Evolutionary conservation across 2,113 vertebrate genomes (phyloP).

Genomic region (Chelonoidis abingdonii): DNA sequence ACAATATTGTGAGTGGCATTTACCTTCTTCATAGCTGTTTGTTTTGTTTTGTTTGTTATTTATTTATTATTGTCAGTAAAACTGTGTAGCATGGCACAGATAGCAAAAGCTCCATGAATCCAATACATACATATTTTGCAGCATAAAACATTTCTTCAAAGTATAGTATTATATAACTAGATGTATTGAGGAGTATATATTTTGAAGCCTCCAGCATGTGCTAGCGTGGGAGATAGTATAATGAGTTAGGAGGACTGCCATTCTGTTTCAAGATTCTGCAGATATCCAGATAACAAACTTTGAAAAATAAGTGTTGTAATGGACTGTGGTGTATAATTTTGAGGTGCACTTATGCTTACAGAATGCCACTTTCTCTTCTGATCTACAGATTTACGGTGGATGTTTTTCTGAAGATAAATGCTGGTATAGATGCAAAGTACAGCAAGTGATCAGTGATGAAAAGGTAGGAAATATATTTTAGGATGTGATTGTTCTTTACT

Average conservation of each 20-base stretch:
- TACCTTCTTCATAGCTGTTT: fast-evolving
- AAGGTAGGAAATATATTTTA: constrained; percentile 68
- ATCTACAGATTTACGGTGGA: constrained; percentile 82
- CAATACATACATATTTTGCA: background rate
- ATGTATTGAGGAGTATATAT: background rate
- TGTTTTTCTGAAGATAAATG: constrained; percentile 85
- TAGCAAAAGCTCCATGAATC: background rate
- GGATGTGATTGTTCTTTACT: background rate
- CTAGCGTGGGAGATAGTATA: background rate
- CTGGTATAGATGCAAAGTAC: constrained; percentile 86
- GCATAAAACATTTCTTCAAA: background rate
- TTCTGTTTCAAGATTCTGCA: background rate
- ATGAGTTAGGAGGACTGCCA: background rate
- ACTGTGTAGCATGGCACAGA: background rate
- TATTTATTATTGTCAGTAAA: background rate
- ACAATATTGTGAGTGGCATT: background rate
- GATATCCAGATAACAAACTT: background rate
- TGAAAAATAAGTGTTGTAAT: background rate
- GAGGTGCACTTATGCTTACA: background rate
- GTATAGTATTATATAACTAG: background rate
- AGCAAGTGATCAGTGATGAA: constrained; percentile 76
- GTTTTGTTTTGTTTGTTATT: background rate
- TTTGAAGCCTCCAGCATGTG: background rate
- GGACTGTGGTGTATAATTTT: background rate
- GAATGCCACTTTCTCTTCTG: background rate